Conservation (phyloP, 2,113 vertebrate genomes). For the Holacanthus passer region DNA sequence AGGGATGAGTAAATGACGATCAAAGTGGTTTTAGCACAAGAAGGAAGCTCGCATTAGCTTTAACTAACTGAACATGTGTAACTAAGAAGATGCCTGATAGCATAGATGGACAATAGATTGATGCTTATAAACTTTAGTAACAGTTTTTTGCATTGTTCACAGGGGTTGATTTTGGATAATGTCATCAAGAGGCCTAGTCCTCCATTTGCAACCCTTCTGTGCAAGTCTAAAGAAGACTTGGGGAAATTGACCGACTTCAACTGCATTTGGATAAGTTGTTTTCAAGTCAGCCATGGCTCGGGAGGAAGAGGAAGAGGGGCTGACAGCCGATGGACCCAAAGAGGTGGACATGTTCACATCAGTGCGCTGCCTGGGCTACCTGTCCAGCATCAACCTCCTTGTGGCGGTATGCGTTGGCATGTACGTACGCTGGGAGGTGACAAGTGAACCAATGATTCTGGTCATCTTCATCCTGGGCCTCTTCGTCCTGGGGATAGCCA, state of each 20-base stretch:
- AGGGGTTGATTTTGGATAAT: conserved; percentile 71
- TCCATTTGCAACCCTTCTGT: conserved; percentile 10
- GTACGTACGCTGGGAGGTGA: conserved; percentile 97
- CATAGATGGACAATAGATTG: background rate
- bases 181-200: conserved; percentile 31
- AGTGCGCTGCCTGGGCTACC: conserved; percentile 93
- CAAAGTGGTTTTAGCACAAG: background rate
- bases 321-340: conserved; percentile 60
- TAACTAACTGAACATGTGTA: too few species aligned
- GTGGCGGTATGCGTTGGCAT: conserved; percentile 96
- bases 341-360: conserved; percentile 92
- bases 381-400: conserved; percentile 91
- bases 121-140: background rate
- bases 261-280: background rate
- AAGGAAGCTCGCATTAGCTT: background rate
- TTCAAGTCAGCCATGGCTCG: conserved; percentile 86
- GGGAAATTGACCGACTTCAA: background rate
- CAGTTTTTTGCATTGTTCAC: background rate
- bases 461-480: conserved; percentile 98
- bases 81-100: background rate
- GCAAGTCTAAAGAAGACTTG: background rate
- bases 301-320: conserved; percentile 87
- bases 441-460: conserved; percentile 90
- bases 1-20: background rate
- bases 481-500: conserved; percentile 95